Conservation (phyloP, 1,140 invertebrate genomes). For the Cyclina sinensis region DNA sequence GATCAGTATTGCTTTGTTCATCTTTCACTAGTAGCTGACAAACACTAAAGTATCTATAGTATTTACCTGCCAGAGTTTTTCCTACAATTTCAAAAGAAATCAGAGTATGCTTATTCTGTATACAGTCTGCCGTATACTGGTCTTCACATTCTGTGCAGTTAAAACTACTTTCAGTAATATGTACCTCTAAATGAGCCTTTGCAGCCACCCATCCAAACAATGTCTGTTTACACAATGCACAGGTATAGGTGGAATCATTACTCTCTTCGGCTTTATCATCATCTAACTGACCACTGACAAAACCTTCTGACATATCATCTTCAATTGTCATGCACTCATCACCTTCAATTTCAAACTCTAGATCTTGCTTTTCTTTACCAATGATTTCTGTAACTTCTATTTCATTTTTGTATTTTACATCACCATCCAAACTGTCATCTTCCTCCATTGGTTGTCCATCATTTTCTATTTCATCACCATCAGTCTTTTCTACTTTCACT, state of each 20-base stretch:
- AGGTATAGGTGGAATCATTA: not conserved
- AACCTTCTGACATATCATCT: not conserved
- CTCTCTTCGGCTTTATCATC: not conserved
- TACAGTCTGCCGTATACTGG: not conserved
- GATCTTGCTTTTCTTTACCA: not conserved
- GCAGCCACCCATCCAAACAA: not conserved
- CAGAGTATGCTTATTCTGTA: not conserved
- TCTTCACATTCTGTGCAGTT: not conserved
- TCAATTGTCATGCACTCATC: not conserved
- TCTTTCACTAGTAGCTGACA: not conserved
- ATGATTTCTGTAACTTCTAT: no score
- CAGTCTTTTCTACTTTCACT: no score
- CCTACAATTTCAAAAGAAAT: not conserved
- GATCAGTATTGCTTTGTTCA: no score
- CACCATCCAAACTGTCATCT: no score
- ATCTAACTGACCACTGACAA: not conserved
- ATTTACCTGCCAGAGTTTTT: not conserved
- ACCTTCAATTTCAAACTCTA: not conserved
- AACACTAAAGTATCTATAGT: not conserved
- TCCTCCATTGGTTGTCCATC: no score
- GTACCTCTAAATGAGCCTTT: not conserved
- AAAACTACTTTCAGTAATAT: not conserved
- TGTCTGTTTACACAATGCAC: not conserved
- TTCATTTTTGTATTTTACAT: no score
- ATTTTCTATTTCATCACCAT: no score